A percentile compares a stretch with the other conserved stretches of the same genome.
These are phyloP conservation scores for Clepsis dumicolana DNA, from an alignment of 2,888 invertebrate genomes.

Conservation along the genomic window DNA sequence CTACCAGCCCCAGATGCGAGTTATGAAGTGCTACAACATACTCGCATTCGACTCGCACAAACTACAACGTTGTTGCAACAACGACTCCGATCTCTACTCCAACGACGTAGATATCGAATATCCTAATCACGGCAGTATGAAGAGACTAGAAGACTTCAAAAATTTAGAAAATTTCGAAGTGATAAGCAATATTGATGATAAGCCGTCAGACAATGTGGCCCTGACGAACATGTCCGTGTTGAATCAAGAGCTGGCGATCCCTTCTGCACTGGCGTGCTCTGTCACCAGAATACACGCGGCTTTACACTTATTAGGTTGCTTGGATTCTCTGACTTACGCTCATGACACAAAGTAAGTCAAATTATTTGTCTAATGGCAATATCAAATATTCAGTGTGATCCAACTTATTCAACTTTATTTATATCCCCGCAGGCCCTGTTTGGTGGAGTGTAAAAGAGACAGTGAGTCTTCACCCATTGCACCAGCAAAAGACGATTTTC, in stretches of 20 bases:
- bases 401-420: not conserved
- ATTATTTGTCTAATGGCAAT: constrained; percentile 2
- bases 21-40: constrained; percentile 93
- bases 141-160: constrained; percentile 75
- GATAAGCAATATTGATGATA: constrained; percentile 63
- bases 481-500: constrained; percentile 91
- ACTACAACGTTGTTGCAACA: constrained; percentile 72
- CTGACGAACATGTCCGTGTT: constrained; percentile 88
- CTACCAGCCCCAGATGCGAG: constrained; percentile 89
- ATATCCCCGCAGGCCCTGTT: constrained; percentile 56
- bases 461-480: constrained; percentile 58
- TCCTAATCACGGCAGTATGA: constrained; percentile 76
- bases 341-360: constrained; percentile 88
- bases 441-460: constrained; percentile 70
- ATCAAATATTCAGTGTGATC: constrained; percentile 25
- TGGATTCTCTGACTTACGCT: constrained; percentile 95
- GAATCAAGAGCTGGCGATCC: constrained; percentile 93
- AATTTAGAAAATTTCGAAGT: constrained; percentile 72
- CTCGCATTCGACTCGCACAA: constrained; percentile 90
- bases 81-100: constrained; percentile 60
- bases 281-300: constrained; percentile 96
- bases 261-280: constrained; percentile 88
- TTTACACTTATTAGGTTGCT: constrained; percentile 94
- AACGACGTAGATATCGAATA: constrained; percentile 68
- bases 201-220: constrained; percentile 63